Conservation (phyloP, 37 sponge, comb jelly and placozoan genomes). For the Tethya wilhelma region DNA sequence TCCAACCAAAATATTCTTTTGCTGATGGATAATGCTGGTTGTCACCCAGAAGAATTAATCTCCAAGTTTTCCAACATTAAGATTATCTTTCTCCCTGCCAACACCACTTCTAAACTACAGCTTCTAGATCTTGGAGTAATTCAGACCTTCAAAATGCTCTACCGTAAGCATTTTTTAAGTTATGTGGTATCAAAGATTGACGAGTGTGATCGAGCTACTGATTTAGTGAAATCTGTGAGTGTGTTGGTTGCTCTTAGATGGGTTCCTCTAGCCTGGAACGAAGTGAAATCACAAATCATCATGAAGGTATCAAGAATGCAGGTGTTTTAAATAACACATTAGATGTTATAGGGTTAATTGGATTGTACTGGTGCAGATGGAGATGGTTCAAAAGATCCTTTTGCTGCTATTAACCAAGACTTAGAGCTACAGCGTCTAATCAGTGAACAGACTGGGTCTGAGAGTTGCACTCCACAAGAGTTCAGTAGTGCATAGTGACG, state of each 20-base stretch:
- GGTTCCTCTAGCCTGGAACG: slow-evolving; percentile 51
- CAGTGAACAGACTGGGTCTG: too few relatives aligned
- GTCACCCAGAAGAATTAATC: slow-evolving; percentile 55
- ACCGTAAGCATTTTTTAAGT: slow-evolving; percentile 16
- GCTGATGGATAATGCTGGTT: slow-evolving; percentile 74
- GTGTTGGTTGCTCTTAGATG: slow-evolving; percentile 55
- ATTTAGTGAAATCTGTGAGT: slow-evolving; percentile 36
- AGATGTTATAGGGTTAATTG: too few relatives aligned
- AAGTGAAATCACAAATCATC: slow-evolving; percentile 50
- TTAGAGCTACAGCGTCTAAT: too few relatives aligned
- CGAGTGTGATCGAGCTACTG: slow-evolving; percentile 31
- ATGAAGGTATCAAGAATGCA: slow-evolving; percentile 68
- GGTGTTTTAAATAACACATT: slow-evolving; percentile 58
- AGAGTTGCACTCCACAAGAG: too few relatives aligned
- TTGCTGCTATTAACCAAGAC: too few relatives aligned
- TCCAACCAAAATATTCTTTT: slow-evolving; percentile 39
- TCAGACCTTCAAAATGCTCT: slow-evolving; percentile 42
- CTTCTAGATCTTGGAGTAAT: slow-evolving; percentile 69
- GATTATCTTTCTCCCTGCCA: slow-evolving; percentile 58
- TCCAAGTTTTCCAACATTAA: slow-evolving; percentile 70
- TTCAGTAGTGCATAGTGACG: too few relatives aligned
- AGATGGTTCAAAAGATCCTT: too few relatives aligned
- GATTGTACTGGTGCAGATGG: too few relatives aligned
- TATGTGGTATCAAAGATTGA: slow-evolving; percentile 75
- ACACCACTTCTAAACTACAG: slow-evolving; percentile 68